Conservation (phyloP, 2,113 vertebrate species). For the Trochalopteron elliotii region DNA sequence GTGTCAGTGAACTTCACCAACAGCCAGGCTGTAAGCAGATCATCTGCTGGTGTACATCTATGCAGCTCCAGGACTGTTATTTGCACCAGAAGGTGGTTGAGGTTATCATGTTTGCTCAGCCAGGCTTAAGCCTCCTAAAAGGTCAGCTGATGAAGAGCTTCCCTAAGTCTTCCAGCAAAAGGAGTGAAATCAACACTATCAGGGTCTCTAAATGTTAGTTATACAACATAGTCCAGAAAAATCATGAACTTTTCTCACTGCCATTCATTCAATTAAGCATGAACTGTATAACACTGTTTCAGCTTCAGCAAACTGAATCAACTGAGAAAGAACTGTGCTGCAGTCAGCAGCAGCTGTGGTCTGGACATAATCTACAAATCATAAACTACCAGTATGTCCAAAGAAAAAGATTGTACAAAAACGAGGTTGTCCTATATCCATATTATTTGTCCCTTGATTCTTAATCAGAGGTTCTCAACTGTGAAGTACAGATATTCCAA, state of each 20-base stretch:
- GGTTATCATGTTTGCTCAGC: not conserved
- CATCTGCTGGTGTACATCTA: not conserved
- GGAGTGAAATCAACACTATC: not conserved
- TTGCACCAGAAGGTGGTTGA: not conserved
- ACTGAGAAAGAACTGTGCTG: not conserved
- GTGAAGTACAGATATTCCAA: not conserved
- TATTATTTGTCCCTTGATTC: not conserved
- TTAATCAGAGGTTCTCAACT: not conserved
- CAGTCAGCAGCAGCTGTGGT: not conserved
- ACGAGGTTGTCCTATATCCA: not conserved
- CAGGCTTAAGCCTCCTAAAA: not conserved
- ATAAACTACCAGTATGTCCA: not conserved
- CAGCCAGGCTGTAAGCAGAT: not conserved
- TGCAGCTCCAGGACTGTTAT: not conserved
- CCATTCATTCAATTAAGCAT: not conserved
- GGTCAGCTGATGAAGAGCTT: not conserved
- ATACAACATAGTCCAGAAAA: not conserved
- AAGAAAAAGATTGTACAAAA: not conserved
- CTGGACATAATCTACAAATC: not conserved
- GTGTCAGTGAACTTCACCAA: not conserved
- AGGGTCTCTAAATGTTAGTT: not conserved
- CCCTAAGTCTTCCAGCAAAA: not conserved
- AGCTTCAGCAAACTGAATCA: not conserved
- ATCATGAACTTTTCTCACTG: not conserved
- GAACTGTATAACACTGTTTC: not conserved